These are phyloP conservation scores for Callopanchax toddi DNA, from an alignment of 2,113 vertebrate genomes.

Conservation along the genomic window DNA sequence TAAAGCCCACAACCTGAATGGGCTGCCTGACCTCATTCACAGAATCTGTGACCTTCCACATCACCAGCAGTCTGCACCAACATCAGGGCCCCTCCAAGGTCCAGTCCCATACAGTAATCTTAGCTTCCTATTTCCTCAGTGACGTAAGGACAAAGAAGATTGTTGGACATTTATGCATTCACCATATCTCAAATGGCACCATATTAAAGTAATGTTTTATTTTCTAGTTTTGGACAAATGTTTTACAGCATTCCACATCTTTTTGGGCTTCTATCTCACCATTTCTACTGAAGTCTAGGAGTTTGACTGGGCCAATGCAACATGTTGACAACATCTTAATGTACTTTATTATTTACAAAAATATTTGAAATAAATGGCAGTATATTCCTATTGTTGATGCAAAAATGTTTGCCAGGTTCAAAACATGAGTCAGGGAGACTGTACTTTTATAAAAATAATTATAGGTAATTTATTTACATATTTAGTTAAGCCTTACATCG, in stretches of 20 bases:
- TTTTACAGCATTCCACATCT: slow-evolving; percentile 1
- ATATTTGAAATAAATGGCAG: too few species aligned
- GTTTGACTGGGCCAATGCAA: neutral
- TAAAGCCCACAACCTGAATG: slow-evolving; percentile 21
- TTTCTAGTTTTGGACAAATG: neutral
- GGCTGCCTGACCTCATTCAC: slow-evolving; percentile 45
- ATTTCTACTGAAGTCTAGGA: neutral
- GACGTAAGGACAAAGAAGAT: neutral
- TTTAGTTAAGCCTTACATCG: too few species aligned
- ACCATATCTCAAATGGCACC: too few species aligned
- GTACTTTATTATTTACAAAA: too few species aligned
- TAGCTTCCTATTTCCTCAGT: slow-evolving; percentile 7
- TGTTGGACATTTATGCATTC: too few species aligned
- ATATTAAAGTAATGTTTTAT: neutral
- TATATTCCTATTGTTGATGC: too few species aligned
- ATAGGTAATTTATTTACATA: too few species aligned
- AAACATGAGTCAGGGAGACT: too few species aligned
- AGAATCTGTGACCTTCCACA: slow-evolving; percentile 45
- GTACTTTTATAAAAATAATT: too few species aligned
- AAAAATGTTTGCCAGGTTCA: too few species aligned
- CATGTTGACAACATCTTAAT: too few species aligned
- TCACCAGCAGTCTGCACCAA: slow-evolving; percentile 15
- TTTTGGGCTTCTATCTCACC: too few species aligned
- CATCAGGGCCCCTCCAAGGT: neutral
- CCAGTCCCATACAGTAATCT: neutral